Percentiles rank a stretch among this genome's conserved stretches.
Conservation (phyloP, 1,140 invertebrate species). For the Leptopilina clavipes region DNA sequence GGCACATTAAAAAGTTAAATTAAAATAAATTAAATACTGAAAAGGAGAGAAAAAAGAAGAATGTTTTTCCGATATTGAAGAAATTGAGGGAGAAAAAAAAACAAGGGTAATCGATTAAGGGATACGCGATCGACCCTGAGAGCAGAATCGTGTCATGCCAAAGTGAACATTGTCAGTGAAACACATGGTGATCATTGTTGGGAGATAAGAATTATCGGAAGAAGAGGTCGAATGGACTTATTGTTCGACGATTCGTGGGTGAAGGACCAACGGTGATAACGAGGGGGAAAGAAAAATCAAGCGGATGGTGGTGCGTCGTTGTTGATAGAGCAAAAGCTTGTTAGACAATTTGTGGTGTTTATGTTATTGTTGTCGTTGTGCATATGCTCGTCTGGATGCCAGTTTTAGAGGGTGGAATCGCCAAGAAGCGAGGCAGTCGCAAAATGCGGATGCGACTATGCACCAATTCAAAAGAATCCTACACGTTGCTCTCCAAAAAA, state of each 20-base stretch:
- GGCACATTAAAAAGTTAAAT: too few species aligned
- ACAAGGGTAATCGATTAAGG: not conserved
- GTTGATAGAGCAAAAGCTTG: conserved; percentile 4
- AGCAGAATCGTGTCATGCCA: conserved; percentile 44
- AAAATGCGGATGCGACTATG: conserved; percentile 70
- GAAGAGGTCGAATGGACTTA: conserved; percentile 22
- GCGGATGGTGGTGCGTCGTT: conserved; percentile 25
- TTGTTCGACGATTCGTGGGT: conserved; percentile 34
- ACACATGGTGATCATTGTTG: conserved; percentile 16
- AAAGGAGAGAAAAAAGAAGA: not conserved
- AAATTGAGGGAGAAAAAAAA: not conserved
- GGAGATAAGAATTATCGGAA: conserved; percentile 30
- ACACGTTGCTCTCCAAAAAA: conserved; percentile 68
- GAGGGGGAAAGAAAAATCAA: not conserved
- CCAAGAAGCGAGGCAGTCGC: conserved; percentile 53
- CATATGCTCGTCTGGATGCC: conserved; percentile 61
- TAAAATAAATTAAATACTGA: not conserved
- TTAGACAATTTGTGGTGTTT: conserved; percentile 32
- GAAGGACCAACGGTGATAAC: conserved; percentile 19
- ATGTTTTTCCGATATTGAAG: too few species aligned
- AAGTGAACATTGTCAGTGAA: conserved; percentile 11
- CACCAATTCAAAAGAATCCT: conserved; percentile 68
- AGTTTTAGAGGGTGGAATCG: conserved; percentile 47
- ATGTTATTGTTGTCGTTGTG: not conserved
- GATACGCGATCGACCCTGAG: conserved; percentile 32